These are phyloP conservation scores for Spea multiplicata DNA, from an alignment of 2,113 vertebrate species.

Conservation along the genomic window DNA sequence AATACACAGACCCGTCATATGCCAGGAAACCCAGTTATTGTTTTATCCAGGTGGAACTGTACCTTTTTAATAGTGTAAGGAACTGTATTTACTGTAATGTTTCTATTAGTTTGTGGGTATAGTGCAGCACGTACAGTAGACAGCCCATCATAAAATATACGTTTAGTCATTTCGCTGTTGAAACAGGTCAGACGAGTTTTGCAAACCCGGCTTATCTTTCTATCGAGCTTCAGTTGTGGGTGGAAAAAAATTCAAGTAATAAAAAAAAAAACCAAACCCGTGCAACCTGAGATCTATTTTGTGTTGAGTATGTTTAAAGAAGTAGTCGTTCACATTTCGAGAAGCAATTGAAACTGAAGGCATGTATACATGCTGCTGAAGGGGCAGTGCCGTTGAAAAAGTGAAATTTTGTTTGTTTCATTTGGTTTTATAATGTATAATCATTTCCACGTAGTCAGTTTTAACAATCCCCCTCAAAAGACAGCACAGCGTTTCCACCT, in stretches of 20 bases:
- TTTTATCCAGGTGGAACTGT: too few relatives aligned
- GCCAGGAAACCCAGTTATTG: too few relatives aligned
- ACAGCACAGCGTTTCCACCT: too few relatives aligned
- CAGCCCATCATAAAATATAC: background rate
- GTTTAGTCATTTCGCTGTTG: background rate
- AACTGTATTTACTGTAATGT: too few relatives aligned
- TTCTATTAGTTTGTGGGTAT: too few relatives aligned
- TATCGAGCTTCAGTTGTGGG: conserved; percentile 3
- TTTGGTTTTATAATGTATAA: too few relatives aligned
- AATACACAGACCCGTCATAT: too few relatives aligned
- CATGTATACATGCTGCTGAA: background rate
- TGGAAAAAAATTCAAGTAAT: background rate
- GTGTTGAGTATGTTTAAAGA: background rate
- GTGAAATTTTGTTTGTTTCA: too few relatives aligned
- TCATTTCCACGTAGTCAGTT: too few relatives aligned
- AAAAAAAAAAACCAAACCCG: background rate
- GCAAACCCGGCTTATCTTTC: background rate
- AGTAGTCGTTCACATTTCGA: background rate
- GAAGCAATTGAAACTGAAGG: background rate
- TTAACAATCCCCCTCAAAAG: too few relatives aligned
- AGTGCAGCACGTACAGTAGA: background rate
- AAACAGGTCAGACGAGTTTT: conserved; percentile 9
- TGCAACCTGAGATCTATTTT: background rate
- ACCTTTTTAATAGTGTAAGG: too few relatives aligned
- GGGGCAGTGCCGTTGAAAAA: too few relatives aligned